Evolutionary conservation across 2,797 vertebrate species (phyloP).

Genomic region (Lacerta viridis): DNA sequence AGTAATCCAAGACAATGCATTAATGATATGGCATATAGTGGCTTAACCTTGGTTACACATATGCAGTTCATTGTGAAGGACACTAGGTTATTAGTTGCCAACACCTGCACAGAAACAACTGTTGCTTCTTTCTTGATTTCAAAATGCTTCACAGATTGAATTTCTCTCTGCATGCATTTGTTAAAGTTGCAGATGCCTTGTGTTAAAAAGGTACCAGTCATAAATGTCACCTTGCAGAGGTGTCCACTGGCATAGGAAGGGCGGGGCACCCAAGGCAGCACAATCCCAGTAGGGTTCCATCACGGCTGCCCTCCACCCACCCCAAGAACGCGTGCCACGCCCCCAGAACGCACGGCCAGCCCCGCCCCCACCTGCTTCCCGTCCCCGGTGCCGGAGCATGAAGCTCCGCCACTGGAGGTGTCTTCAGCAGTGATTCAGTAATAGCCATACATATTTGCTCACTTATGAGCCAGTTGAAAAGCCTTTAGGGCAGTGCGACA

Average conservation of each 20-base stretch:
- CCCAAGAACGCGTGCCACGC: no score
- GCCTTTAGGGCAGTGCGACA: background rate
- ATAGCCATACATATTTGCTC: background rate
- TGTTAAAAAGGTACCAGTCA: background rate
- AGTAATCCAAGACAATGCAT: conserved; percentile 1
- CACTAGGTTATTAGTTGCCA: background rate
- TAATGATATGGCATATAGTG: background rate
- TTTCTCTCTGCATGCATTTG: background rate
- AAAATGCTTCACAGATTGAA: background rate
- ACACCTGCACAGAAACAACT: background rate
- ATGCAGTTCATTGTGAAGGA: background rate
- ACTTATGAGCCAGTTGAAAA: background rate
- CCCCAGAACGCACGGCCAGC: no score
- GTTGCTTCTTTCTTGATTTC: background rate
- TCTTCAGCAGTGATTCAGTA: background rate
- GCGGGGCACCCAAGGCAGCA: no score
- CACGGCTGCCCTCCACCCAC: no score
- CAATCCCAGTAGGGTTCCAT: no score
- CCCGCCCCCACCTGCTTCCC: no score
- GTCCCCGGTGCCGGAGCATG: no score
- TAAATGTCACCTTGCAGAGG: background rate
- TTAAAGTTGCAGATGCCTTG: background rate
- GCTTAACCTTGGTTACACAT: background rate
- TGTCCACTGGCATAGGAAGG: no score
- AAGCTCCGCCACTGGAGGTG: no score